Evolutionary conservation across 2,888 invertebrate species (phyloP), one percentile per base, ranked within the genome.

Genomic region (Onthophagus sagittarius): DNA sequence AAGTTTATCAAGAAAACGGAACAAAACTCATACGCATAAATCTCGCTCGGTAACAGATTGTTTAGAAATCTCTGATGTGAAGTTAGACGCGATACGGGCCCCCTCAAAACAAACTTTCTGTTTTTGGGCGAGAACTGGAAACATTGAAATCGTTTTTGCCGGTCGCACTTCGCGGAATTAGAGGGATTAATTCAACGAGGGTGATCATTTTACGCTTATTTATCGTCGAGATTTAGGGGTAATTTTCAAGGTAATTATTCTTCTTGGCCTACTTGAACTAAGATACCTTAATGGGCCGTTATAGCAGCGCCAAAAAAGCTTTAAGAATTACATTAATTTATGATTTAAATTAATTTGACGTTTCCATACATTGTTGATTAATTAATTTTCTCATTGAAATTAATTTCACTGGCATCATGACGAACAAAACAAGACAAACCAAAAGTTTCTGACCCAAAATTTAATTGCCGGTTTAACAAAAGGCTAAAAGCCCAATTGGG

Each of bases 121-220:
- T 53, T 53, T 53, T 53, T 53, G 39, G 39, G 39, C 2, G 39
- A 53, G 39, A 11, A 9, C 11, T 53, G 39, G 39, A 53, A 53
- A 53, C 39, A 53, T 53, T 53, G 67, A 67, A 32, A 31, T 67
- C 67, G 67, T 32, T 67, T 32, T 67, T 31, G 31, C 67, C 67
- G 67, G 67, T 53, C 67, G 67, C 67, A 67, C 67, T 67, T 67
- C 32, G 67, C 67, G 32, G 39, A 67, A 67, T 67, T 67, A 67
- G 32, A 31, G 67, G 32, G 32, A 67, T 67, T 67, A 67, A 67
- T 67, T 67, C 67, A 15, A 23, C 67, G 67, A 23, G 4, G 39
- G 39, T 53, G 23, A 67, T 67, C 67, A 32, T 67, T 67, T 67
- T 67, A 32, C 67, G n/a, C 31, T 67, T 67, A 32, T 67, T 67